These are phyloP conservation scores for Drosophila prosaltans DNA, from an alignment of 1,140 invertebrate species.

Conservation along the genomic window DNA sequence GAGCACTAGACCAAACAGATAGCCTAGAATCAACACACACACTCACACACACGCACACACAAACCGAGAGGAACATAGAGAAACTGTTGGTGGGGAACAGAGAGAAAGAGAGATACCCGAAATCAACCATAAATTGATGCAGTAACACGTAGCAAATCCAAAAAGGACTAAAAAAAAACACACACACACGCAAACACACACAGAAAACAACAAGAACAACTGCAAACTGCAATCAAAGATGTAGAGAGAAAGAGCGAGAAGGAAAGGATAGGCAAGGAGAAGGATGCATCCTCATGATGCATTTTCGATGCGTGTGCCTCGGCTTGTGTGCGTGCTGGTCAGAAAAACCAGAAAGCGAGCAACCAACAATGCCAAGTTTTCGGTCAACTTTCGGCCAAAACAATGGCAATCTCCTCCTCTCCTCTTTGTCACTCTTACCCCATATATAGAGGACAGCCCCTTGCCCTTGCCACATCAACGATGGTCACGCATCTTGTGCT, in stretches of 20 bases:
- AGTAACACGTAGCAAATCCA: slow-evolving; percentile 58
- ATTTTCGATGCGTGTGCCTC: slow-evolving; percentile 24
- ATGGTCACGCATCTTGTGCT: slow-evolving; percentile 52
- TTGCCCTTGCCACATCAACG: slow-evolving; percentile 26
- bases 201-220: not conserved
- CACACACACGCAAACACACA: slow-evolving; percentile 25
- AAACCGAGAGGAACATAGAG: slow-evolving; percentile 30
- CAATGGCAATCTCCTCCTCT: slow-evolving; percentile 54
- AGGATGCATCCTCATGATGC: slow-evolving; percentile 47
- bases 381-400: slow-evolving; percentile 80
- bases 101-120: slow-evolving; percentile 55
- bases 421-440: not conserved
- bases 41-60: not conserved
- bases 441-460: not conserved
- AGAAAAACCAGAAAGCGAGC: slow-evolving; percentile 70
- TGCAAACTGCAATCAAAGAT: slow-evolving; percentile 39
- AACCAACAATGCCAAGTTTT: slow-evolving; percentile 81
- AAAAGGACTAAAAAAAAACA: slow-evolving; percentile 6
- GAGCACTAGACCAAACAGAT: slow-evolving; percentile 10
- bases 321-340: slow-evolving; percentile 16
- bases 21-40: slow-evolving; percentile 56
- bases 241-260: not conserved
- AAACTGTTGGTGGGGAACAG: not conserved
- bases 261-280: slow-evolving; percentile 11
- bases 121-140: slow-evolving; percentile 80